Evolutionary conservation across 2,113 vertebrate species (phyloP).

Genomic region (Mesoclemmys tuberculata): DNA sequence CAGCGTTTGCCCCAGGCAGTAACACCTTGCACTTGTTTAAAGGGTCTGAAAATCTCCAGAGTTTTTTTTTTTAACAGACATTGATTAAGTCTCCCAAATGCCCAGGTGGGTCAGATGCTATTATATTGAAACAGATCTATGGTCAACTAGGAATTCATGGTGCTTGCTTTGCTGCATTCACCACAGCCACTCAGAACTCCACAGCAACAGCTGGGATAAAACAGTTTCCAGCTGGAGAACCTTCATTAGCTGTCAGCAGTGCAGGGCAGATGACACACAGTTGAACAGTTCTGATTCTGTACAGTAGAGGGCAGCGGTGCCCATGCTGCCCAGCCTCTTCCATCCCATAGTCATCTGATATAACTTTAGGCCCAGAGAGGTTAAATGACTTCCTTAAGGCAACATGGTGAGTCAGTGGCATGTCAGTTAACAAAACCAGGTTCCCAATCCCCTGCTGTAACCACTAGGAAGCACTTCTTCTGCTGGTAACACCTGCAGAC

Average conservation of each 20-base stretch:
- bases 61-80: not conserved
- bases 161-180: not conserved
- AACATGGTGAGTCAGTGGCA: not conserved
- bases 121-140: not conserved
- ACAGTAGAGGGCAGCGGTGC: not conserved
- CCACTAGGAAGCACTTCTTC: not conserved
- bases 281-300: not conserved
- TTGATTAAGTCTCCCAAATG: not conserved
- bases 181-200: not conserved
- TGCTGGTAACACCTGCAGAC: not conserved
- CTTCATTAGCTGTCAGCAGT: not conserved
- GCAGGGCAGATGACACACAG: not conserved
- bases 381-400: not conserved
- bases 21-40: not conserved
- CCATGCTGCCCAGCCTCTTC: not conserved
- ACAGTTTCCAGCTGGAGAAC: not conserved
- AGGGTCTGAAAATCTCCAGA: not conserved
- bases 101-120: not conserved
- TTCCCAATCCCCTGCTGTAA: not conserved
- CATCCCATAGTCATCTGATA: not conserved
- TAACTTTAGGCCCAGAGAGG: not conserved
- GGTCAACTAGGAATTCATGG: not conserved
- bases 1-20: not conserved
- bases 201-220: not conserved
- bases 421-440: not conserved